A percentile compares a stretch with the other conserved stretches of the same genome.
Evolutionary conservation across 2,113 vertebrate genomes (phyloP).

Genomic region (Daboia siamensis): DNA sequence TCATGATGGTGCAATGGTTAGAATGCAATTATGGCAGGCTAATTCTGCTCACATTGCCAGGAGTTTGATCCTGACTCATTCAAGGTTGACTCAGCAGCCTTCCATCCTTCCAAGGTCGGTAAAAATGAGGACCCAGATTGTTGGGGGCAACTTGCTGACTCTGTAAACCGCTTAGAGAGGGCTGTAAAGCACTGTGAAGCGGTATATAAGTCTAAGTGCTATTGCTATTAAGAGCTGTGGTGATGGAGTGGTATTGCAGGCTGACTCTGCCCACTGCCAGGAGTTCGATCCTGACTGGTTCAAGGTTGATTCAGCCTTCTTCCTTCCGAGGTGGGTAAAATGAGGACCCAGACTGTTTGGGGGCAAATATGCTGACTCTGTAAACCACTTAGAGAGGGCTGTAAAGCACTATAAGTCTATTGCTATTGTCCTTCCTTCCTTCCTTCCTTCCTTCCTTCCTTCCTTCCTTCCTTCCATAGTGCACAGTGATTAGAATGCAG

Average conservation of each 20-base stretch:
- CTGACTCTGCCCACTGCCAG: neutral
- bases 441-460: too few species aligned
- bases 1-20: neutral
- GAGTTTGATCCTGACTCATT: neutral
- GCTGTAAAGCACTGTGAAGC: neutral
- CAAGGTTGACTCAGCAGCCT: neutral
- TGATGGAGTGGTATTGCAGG: neutral
- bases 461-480: too few species aligned
- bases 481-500: neutral
- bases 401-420: neutral
- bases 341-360: neutral
- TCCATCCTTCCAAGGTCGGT: neutral
- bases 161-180: neutral
- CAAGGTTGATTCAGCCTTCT: neutral
- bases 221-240: neutral
- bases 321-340: neutral
- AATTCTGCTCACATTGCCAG: neutral
- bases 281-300: neutral
- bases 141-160: neutral
- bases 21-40: neutral
- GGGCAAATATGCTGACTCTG: neutral
- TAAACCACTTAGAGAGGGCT: neutral
- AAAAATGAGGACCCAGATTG: neutral
- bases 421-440: too few species aligned
- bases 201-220: neutral